Conservation (phyloP, 2,797 vertebrate genomes). For the Sitta carolinensis region DNA sequence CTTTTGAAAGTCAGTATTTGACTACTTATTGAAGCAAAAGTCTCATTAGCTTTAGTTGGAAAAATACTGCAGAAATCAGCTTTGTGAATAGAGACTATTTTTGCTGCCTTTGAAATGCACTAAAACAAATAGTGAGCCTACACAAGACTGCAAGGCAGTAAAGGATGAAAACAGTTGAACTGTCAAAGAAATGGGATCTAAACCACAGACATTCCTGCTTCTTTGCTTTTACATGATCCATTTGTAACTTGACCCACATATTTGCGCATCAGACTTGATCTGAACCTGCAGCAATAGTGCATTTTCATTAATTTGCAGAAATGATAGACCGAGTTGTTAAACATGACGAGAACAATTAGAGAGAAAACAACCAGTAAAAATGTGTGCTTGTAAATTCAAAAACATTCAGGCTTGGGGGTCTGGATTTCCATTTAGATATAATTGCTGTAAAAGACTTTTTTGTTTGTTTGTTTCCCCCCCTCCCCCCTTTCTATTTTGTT, state of each 20-base stretch:
- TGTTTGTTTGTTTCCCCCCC: neutral
- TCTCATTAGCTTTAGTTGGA: neutral
- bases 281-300: neutral
- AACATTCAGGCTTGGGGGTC: neutral
- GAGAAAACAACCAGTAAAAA: neutral
- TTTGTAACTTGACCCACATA: neutral
- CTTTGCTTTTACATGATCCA: neutral
- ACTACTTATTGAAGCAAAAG: neutral
- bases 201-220: neutral
- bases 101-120: constrained; percentile 9
- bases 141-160: neutral
- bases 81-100: neutral
- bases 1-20: neutral
- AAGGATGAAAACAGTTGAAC: neutral
- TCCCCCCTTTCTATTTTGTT: neutral
- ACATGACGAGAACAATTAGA: neutral
- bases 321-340: neutral
- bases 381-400: neutral
- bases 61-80: neutral
- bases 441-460: neutral
- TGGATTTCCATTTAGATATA: neutral
- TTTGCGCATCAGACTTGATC: neutral
- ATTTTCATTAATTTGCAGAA: constrained; percentile 21
- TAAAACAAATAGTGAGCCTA: neutral
- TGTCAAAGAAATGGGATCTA: neutral